These are phyloP conservation scores for Lysiphlebus fabarum DNA, from an alignment of 1,140 invertebrate genomes.

Conservation along the genomic window DNA sequence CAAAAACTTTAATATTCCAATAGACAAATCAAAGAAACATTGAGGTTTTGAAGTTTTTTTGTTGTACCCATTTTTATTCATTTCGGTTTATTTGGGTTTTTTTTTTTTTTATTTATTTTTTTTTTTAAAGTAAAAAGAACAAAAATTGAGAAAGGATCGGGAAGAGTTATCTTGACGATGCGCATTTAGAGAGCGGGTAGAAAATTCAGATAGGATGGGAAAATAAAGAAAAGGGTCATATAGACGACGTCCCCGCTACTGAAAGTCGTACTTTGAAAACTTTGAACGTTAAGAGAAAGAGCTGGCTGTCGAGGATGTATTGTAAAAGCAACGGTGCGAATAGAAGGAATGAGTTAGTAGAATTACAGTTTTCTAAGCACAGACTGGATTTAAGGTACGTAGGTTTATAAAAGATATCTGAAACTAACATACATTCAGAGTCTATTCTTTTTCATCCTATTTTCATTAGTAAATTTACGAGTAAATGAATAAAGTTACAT, in stretches of 20 bases:
- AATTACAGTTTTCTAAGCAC: constrained; percentile 19
- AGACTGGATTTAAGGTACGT: constrained; percentile 37
- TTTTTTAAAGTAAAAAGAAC: constrained; percentile 15
- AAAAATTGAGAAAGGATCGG: constrained; percentile 16
- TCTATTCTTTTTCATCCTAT: too few relatives aligned
- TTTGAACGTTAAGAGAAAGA: constrained; percentile 54
- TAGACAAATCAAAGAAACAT: too few relatives aligned
- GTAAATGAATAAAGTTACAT: too few relatives aligned
- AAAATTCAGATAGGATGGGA: constrained; percentile 30
- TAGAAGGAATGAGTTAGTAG: constrained; percentile 25
- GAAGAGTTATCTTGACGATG: constrained; percentile 37
- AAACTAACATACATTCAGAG: too few relatives aligned
- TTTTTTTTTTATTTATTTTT: too few relatives aligned
- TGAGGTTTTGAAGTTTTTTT: too few relatives aligned
- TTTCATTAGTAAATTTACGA: too few relatives aligned
- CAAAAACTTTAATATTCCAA: too few relatives aligned
- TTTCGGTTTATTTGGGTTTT: background rate
- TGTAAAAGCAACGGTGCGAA: constrained; percentile 43
- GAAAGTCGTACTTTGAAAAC: constrained; percentile 54
- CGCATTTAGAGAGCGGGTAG: constrained; percentile 24
- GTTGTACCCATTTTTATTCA: too few relatives aligned
- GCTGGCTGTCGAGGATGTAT: constrained; percentile 48
- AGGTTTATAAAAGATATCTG: background rate
- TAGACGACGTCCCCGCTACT: constrained; percentile 42
- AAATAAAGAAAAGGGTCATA: constrained; percentile 28